Conservation (phyloP, 2,797 vertebrate genomes). For the Sardinella longiceps region DNA sequence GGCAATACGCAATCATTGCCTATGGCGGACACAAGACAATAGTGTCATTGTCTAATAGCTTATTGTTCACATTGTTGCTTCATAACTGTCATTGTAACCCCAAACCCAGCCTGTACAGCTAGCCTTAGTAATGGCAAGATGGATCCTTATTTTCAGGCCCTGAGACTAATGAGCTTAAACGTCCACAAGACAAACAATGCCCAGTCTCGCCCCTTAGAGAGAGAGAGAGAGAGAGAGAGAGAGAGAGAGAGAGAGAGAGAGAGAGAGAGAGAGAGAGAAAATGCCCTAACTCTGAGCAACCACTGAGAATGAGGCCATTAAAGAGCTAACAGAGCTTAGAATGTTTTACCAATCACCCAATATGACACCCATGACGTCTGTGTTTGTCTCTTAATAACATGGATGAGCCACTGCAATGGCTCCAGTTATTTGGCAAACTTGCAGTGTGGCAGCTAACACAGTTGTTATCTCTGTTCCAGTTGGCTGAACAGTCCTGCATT, state of each 20-base stretch:
- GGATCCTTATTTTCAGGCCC: not conserved
- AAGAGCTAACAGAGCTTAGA: constrained; percentile 1
- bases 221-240: too few species aligned
- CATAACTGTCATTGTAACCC: not conserved
- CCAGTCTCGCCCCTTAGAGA: not conserved
- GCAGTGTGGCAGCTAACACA: not conserved
- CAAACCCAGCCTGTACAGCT: not conserved
- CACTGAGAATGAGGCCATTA: not conserved
- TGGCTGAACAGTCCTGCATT: not conserved
- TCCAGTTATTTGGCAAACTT: not conserved
- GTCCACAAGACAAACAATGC: constrained; percentile 17
- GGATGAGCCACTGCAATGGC: not conserved
- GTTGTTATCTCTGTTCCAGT: not conserved
- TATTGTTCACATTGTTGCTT: not conserved
- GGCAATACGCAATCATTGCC: not conserved
- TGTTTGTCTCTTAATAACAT: constrained; percentile 7
- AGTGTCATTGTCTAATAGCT: not conserved
- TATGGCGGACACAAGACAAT: not conserved
- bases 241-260: too few species aligned
- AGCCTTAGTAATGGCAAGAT: not conserved
- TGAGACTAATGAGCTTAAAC: constrained; percentile 20
- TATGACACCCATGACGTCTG: not conserved
- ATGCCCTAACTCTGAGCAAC: not conserved
- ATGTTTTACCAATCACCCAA: not conserved
- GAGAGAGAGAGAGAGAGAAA: too few species aligned